Base-by-base conservation (phyloP, 1,140 invertebrate genomes). In the Calliphora vicina region DNA sequence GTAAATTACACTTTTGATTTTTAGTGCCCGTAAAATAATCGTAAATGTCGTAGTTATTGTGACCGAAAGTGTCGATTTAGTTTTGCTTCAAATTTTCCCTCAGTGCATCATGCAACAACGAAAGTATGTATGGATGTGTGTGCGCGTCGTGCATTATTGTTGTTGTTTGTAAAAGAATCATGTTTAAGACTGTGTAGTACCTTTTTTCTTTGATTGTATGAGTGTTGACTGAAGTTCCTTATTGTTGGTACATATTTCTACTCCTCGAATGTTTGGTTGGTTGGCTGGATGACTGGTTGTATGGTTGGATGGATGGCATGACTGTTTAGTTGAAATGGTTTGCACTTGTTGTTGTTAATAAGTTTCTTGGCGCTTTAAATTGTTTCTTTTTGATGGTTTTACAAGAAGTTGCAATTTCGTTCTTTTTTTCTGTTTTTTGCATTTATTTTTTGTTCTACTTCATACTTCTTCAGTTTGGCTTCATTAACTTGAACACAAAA, bases 11-110 rank as follows among this genome's bases (percentile, higher is more conserved):
- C 88, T 89, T 90, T 89, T 90, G 88, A 90, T 89, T 90, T 29
- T 89, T 89, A 89, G 86, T 88, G 88, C 85, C 86, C 87, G 88
- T 89, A 89, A 89, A 89, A 89, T 89, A 89, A 89, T 89, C 88
- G 88, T 90, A 89, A 90, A 90, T 89, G 88, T 90, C 88, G 87
- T 88, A 85, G 87, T 89, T 89, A 89, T 88, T 89, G 88, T 87
- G 87, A 88, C 87, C 87, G 85, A 89, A 89, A 89, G 87, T 88
- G 86, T 86, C 88, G 85, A 88, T 89, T 87, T 87, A 88, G 86
- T 86, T 87, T 83, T 42, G 82, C 82, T 83, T 71, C 45, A 27
- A 82, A 87, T 85, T 87, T 87, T 86, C 85, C 74, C 85, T 86
- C 87, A 87, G 85, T 88, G 87, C 86, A 88, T 80, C 35, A 25